Evolutionary conservation across 2,888 invertebrate species (phyloP).

Genomic region (Criorhina ranunculi): DNA sequence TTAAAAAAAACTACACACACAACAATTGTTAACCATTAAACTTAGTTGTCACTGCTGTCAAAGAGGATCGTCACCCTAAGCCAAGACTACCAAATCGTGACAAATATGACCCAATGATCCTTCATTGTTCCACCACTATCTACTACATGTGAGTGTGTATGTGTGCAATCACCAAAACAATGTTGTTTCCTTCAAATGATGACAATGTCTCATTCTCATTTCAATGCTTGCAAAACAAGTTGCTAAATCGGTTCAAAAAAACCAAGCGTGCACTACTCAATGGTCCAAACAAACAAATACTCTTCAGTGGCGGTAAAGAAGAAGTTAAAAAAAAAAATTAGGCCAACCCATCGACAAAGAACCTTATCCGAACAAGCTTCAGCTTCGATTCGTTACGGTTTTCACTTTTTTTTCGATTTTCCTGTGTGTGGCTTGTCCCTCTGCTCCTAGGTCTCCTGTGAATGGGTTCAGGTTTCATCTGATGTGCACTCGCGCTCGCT

Average conservation of each 20-base stretch:
- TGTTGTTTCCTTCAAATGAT: slow-evolving; percentile 69
- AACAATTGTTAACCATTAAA: slow-evolving; percentile 44
- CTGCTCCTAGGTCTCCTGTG: slow-evolving; percentile 64
- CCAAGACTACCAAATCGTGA: slow-evolving; percentile 71
- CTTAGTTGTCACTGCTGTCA: slow-evolving; percentile 61
- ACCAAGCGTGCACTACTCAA: slow-evolving; percentile 39
- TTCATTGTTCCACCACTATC: slow-evolving; percentile 63
- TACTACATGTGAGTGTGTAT: slow-evolving; percentile 29
- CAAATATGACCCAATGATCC: slow-evolving; percentile 75
- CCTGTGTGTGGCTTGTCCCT: slow-evolving; percentile 22
- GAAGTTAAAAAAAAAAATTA: slow-evolving; percentile 50
- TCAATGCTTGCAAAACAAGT: slow-evolving; percentile 65
- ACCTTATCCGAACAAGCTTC: slow-evolving; percentile 68
- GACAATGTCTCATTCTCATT: slow-evolving; percentile 60
- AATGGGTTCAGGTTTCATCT: slow-evolving; percentile 73
- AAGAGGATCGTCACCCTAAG: slow-evolving; percentile 66
- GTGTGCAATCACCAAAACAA: slow-evolving; percentile 50
- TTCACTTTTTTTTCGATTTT: slow-evolving; percentile 65
- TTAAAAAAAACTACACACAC: neutral
- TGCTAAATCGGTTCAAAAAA: slow-evolving; percentile 52
- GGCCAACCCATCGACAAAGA: slow-evolving; percentile 75
- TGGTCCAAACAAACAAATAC: slow-evolving; percentile 48
- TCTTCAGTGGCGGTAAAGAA: slow-evolving; percentile 46
- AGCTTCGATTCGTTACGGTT: slow-evolving; percentile 75
- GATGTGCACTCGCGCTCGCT: slow-evolving; percentile 35